Evolutionary conservation across 2,113 vertebrate species (phyloP), one percentile per base, ranked within the genome.

Genomic region (Heterotis niloticus): DNA sequence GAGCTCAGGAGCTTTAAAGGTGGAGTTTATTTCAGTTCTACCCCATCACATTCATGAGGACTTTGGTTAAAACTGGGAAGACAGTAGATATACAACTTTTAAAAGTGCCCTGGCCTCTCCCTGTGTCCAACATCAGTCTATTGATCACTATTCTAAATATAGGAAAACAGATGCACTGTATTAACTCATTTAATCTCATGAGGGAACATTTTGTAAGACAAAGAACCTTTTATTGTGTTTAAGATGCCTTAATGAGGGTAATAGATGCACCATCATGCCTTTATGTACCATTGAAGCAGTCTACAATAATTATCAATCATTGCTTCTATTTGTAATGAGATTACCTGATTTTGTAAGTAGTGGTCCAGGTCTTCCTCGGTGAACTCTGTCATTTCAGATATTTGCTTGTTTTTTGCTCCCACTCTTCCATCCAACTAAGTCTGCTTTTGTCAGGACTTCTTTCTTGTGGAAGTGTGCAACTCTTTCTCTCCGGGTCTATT

Each of bases 331-430:
- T 74, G 71, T 51, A 28, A 60, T n/a, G 24, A 12, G 79, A 60
- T 81, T 91, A 92, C 93, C 92, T 92, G 90, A 70, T 82, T 88
- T 77, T 88, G 86, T 4, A 92, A 86, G 83, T 88, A 86, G 23
- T 82, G 82, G 81, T 92, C 87, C 79, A 92, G 83, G 79, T 88
- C 87, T 81, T 87, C 89, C 62, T 88, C 88, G 67, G 89, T 85
- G 78, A 89, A 90, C 70, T 88, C 82, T 81, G 88, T 88, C 93
- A 92, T 92, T 88, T 87, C 85, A 83, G 82, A 83, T 73, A 62
- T 78, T 86, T 82, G 11, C 65, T 81, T 2, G 34, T 44, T 44
- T 18, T 29, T 80, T 77, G 0, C 77, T 81, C 68, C 14, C 57
- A 14, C 20, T 69, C 52, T 59, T 70, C 23, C 54, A 57, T 78